Evolutionary conservation across 2,888 invertebrate species (phyloP).

Genomic region (Aplocera efformata): DNA sequence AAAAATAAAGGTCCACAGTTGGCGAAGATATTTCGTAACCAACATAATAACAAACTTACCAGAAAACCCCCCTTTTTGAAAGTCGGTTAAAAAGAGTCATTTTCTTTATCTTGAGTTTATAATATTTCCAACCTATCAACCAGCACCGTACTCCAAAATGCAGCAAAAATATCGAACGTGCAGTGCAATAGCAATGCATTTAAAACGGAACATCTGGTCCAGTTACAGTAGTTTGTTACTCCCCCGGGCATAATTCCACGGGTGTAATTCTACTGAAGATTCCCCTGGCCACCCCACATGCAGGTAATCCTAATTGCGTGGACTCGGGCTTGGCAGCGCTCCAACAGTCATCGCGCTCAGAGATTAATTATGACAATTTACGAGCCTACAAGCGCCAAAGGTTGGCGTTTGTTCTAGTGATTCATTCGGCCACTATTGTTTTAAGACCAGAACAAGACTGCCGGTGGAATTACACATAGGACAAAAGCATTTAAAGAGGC

Average conservation of each 20-base stretch:
- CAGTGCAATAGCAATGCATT: background rate
- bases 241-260: conserved; percentile 6
- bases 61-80: too few relatives aligned
- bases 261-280: background rate
- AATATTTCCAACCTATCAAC: too few relatives aligned
- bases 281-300: conserved; percentile 12
- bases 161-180: too few relatives aligned
- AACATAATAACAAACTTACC: too few relatives aligned
- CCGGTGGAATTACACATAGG: too few relatives aligned
- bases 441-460: background rate
- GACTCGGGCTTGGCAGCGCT: conserved; percentile 42
- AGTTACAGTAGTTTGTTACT: conserved; percentile 25
- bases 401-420: conserved; percentile 17
- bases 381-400: conserved; percentile 9
- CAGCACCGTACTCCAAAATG: too few relatives aligned
- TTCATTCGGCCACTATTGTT: conserved; percentile 10
- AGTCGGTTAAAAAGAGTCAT: too few relatives aligned
- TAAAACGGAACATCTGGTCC: background rate
- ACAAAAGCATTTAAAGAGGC: too few relatives aligned
- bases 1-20: too few relatives aligned
- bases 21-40: too few relatives aligned
- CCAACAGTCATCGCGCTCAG: conserved; percentile 33
- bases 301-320: conserved; percentile 40
- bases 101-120: too few relatives aligned
- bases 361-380: conserved; percentile 39